These are phyloP conservation scores for Anseranas semipalmata DNA, from an alignment of 2,113 vertebrate species.

Conservation along the genomic window DNA sequence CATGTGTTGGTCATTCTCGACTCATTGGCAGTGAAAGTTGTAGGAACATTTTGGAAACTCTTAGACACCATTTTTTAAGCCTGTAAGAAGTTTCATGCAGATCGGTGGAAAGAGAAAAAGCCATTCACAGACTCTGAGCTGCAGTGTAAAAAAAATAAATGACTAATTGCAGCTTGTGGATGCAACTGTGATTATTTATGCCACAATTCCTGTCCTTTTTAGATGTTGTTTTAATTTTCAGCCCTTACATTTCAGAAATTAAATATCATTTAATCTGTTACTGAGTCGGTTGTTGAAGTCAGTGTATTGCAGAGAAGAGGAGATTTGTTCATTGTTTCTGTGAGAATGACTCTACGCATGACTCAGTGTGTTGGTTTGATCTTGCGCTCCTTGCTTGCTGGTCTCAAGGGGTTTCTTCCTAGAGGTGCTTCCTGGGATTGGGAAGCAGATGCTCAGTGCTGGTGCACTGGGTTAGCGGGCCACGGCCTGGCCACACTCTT, in stretches of 20 bases:
- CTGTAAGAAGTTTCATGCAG: neutral
- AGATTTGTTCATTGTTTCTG: neutral
- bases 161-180: neutral
- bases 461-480: neutral
- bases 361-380: neutral
- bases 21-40: neutral
- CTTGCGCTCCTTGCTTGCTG: neutral
- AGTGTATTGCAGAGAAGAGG: neutral
- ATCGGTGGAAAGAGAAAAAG: neutral
- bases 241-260: neutral
- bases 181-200: neutral
- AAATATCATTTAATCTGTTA: neutral
- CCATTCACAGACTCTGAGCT: neutral
- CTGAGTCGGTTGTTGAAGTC: neutral
- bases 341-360: neutral
- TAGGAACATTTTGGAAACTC: neutral
- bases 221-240: neutral
- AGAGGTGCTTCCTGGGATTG: neutral
- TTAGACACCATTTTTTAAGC: neutral
- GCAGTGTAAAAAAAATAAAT: neutral
- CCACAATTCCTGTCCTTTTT: neutral
- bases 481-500: rapidly evolving
- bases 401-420: neutral
- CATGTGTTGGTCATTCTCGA: neutral
- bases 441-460: neutral